Evolutionary conservation across 2,888 invertebrate species (phyloP), one percentile per base, ranked within the genome.

Genomic region (Calameuta filiformis): DNA sequence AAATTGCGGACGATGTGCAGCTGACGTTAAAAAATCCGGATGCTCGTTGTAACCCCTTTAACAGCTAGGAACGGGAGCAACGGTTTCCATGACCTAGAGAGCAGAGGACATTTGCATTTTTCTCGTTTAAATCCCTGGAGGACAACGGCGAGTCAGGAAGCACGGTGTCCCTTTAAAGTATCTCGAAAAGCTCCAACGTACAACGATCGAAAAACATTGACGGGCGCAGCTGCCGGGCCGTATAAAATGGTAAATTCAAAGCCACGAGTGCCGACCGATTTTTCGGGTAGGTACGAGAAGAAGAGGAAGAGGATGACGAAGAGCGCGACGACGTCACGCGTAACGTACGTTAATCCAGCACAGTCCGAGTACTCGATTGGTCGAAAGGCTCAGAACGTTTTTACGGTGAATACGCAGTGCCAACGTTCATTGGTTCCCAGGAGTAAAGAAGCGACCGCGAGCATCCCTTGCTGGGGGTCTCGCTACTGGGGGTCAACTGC

Each of bases 61-160:
- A 71, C 33, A 71, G 56, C 56, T 56, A 56, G 23, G 1, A 71
- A 71, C 35, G 34, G 34, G 56, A 76, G 76, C 78, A 78, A 78
- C 78, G 78, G 88, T 88, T 83, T 81, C 78, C 83, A 77, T 88
- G 88, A 88, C 86, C 88, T 81, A 84, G 83, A 83, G 83, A 80
- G 77, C 76, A 78, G 77, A 71, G 73, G 35, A 23, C 34, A 83
- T 84, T 84, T 84, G 83, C 84, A 86, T 85, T 81, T 81, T 81
- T 81, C 78, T 30, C 79, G 83, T 85, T 85, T 83, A 86, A 88
- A 87, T 87, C 83, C 79, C 83, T 75, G 34, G 71, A 77, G 75
- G 77, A 35, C 78, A 77, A 80, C 68, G 69, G 73, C 82, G 77
- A 81, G 80, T 81, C 84, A 81, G 82, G 83, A 83, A 83, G 82